Base-by-base conservation (phyloP, 2,113 vertebrate genomes). In the Gyps fulvus region DNA sequence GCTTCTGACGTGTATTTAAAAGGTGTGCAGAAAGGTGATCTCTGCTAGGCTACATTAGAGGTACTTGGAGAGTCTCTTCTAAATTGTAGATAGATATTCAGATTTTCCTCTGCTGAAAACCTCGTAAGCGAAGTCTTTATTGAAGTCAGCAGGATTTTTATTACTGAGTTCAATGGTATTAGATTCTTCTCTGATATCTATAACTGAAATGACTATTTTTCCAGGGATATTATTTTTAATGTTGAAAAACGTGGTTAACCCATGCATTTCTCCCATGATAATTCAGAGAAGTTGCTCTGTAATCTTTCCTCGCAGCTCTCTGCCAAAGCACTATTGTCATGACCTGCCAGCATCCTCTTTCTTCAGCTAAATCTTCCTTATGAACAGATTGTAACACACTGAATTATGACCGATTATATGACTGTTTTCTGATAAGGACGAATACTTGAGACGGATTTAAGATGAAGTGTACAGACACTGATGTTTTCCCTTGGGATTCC, bases 401-500 rank as follows among this genome's bases (percentile, higher is more conserved):
- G 82, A 92, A 43, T 93, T 83, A 54, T 70, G 42, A 47, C 70
- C 49, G 84, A 91, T 94, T 89, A 69, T 54, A 40, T 0, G 40
- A n/a, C 62, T 89, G 59, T 54, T 88, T 86, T 66, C 76, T 0
- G 3, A 71, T 55, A 91, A 77, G 83, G 69, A 86, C 76, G 81
- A 90, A 42, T 55, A 58, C 71, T 83, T 47, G 63, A 58, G 79
- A 92, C 32, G 85, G 94, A 94, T 96, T 95, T 93, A 84, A 62
- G 72, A 81, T 81, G 67, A 95, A 83, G 66, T 19, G 55, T 94
- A 72, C 78, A 69, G 83, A 71, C 85, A 62, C 21, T 87, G 74
- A 42, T 65, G 25, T 95, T 92, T 92, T 92, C 86, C 86, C 80
- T 79, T 61, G 69, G 76, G 92, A 96, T 96, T 92, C 65, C 69